Evolutionary conservation across 1,140 invertebrate species (phyloP).

Genomic region (Drosophila ogumai): DNA sequence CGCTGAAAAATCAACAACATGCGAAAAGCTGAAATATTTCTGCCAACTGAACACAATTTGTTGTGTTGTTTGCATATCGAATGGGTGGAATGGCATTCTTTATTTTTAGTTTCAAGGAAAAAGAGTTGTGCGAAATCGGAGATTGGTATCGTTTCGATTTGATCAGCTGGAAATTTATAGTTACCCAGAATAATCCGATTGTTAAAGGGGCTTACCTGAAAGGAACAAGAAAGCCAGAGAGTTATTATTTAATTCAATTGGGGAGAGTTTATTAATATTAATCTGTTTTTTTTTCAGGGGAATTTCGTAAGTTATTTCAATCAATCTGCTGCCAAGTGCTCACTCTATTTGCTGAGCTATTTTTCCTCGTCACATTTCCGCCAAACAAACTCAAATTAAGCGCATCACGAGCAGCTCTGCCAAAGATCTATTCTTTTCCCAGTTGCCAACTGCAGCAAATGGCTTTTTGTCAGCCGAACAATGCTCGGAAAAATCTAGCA

Average conservation of each 20-base stretch:
- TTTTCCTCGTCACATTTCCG: constrained; percentile 48
- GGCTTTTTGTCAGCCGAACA: constrained; percentile 56
- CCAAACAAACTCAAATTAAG: constrained; percentile 74
- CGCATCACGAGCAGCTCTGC: constrained; percentile 41
- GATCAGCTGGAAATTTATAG: constrained; percentile 29
- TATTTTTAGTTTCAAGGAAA: constrained; percentile 41
- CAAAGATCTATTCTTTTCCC: constrained; percentile 40
- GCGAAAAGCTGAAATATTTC: constrained; percentile 48
- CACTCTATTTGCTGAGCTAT: constrained; percentile 7
- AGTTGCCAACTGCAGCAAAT: constrained; percentile 60
- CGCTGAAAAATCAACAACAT: constrained; percentile 64
- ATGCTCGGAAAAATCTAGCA: constrained; percentile 69
- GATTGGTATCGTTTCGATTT: constrained; percentile 2
- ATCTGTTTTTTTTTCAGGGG: background rate
- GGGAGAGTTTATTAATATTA: background rate
- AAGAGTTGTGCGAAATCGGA: constrained; percentile 10
- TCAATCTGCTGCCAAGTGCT: constrained; percentile 8
- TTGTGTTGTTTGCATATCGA: constrained; percentile 48
- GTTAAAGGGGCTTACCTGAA: constrained; percentile 10
- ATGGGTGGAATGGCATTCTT: constrained; percentile 53
- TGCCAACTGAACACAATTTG: constrained; percentile 45
- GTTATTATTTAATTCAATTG: background rate
- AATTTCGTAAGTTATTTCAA: background rate
- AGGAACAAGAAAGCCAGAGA: background rate
- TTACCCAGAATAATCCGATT: constrained; percentile 10